Base-by-base conservation (phyloP, 2,113 vertebrate species). In the Erythrocercus mccallii region DNA sequence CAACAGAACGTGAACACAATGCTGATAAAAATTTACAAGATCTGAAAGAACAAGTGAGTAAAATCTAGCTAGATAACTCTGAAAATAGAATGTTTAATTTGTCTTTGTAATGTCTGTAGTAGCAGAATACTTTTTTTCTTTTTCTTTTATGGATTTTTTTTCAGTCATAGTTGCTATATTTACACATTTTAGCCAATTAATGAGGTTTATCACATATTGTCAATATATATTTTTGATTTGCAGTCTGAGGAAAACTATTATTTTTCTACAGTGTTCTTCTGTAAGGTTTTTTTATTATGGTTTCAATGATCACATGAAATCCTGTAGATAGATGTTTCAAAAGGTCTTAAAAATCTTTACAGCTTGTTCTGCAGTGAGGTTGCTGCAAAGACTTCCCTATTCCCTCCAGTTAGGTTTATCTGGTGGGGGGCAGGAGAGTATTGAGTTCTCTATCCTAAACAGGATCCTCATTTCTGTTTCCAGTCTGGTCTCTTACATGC, bases 31-130 rank as follows among this genome's bases (percentile, higher is more conserved):
- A 92, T 21, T 89, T 98, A 7, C 60, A 93, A 88, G 97, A 97
- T 11, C 97, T 99, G 1, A 97, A 98, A 95, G 98, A 99, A 77
- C 98, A 99, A 97, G 99, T 98, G 92, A 98, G 98, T 97, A 89
- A 93, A 94, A 81, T 35, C 45, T 40, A 74, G 15, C 50, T 62
- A 74, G 38, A 4, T 61, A 21, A 51, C 30, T 81, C 23, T 71
- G 40, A 53, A 24, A 80, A 45, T 2, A 78, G 22, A 68, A 60
- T 70, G 53, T 19, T 53, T 88, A 24, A 64, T n/a, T 45, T 17
- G 45, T 70, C 20, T 50, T 74, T 78, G 24, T 58, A 45, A 33
- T 53, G 12, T 51, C 62, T 76, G 0, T 66, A 77, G 24, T 68
- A 25, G 31, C 44, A 69, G 48, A 68, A 35, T 38, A 30, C 56